phyloP scores from a whole-genome alignment of 2,797 vertebrate species.

The Apogon hyalosoma region DNA sequence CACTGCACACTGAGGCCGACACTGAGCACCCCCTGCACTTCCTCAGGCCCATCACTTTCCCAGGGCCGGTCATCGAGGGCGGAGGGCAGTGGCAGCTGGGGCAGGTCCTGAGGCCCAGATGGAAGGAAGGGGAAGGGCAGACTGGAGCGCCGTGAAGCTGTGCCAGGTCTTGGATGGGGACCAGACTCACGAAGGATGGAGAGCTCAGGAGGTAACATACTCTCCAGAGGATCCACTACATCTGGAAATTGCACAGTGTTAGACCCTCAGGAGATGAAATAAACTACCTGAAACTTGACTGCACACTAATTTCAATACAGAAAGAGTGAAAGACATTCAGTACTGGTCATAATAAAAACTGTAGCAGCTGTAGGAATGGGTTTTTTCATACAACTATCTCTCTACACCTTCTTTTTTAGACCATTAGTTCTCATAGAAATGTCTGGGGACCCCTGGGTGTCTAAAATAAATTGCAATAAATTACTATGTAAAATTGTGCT shows the following conservation, averaged over 20 bases:
- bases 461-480: too few species aligned
- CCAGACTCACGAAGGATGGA: conserved; percentile 81
- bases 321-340: conserved; percentile 21
- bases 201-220: conserved; percentile 86
- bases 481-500: too few species aligned
- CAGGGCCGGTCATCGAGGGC: conserved; percentile 41
- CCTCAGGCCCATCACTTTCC: conserved; percentile 80
- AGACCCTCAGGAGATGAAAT: conserved; percentile 8
- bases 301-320: conserved; percentile 19
- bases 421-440: too few species aligned
- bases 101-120: conserved; percentile 49
- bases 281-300: conserved; percentile 1
- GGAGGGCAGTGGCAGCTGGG: conserved; percentile 37
- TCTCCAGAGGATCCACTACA: conserved; percentile 66
- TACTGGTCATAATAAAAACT: conserved; percentile 1
- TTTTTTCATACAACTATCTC: background rate
- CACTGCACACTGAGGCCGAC: conserved; percentile 88
- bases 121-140: conserved; percentile 80
- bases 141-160: conserved; percentile 59
- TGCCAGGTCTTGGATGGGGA: conserved; percentile 66
- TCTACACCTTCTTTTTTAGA: too few species aligned
- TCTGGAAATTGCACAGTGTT: conserved; percentile 68
- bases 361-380: conserved; percentile 1
- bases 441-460: too few species aligned
- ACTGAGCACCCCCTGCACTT: conserved; percentile 82